Conservation (phyloP, 2,888 invertebrate genomes). For the Petrolisthes manimaculis region DNA sequence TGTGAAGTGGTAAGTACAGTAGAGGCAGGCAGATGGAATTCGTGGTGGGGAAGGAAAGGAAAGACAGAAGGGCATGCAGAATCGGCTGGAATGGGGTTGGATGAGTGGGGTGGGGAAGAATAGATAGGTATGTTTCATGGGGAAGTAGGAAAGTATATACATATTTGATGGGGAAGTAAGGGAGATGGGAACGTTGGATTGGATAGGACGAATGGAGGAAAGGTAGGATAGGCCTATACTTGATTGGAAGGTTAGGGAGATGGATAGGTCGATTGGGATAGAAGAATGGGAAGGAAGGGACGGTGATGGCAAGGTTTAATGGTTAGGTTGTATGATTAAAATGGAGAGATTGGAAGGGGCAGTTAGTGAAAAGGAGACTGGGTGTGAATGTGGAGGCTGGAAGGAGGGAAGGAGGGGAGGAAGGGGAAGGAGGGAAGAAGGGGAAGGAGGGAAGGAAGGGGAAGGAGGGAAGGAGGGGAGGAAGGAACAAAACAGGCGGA, state of each 20-base stretch:
- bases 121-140: background rate
- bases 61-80: background rate
- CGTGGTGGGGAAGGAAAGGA: too few relatives aligned
- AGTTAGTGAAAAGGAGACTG: background rate
- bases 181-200: background rate
- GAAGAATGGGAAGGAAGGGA: background rate
- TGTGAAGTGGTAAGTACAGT: too few relatives aligned
- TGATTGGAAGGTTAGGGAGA: too few relatives aligned
- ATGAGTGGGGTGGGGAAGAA: background rate
- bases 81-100: background rate
- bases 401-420: background rate
- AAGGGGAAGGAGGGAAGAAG: background rate
- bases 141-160: background rate
- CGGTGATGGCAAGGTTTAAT: background rate
- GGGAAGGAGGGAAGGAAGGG: background rate
- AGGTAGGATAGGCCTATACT: background rate
- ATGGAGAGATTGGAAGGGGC: background rate
- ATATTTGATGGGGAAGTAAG: background rate
- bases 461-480: background rate
- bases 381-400: background rate
- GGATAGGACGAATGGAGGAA: background rate
- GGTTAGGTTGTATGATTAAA: background rate
- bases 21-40: too few relatives aligned
- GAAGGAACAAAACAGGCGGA: background rate
- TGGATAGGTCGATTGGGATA: background rate